Evolutionary conservation across 1,140 invertebrate species (phyloP).

Genomic region (Monochamus saltuarius): DNA sequence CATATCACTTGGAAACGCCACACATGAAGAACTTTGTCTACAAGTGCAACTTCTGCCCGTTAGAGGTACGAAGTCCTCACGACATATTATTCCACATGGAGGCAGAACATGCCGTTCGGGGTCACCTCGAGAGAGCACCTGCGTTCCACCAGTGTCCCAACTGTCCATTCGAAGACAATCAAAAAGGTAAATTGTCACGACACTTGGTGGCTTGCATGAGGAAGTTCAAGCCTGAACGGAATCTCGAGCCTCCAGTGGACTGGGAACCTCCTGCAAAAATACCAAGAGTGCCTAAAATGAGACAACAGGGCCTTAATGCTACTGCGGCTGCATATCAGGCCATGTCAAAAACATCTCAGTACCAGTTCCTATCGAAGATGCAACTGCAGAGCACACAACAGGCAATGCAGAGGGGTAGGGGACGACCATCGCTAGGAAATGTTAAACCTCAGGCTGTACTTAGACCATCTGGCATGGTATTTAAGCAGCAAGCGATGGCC

Average conservation of each 20-base stretch:
- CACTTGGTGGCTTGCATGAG: slow-evolving; percentile 88
- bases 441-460: slow-evolving; percentile 34
- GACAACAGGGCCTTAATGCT: slow-evolving; percentile 49
- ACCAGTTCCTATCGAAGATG: slow-evolving; percentile 46
- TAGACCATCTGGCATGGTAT: slow-evolving; percentile 55
- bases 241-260: slow-evolving; percentile 76
- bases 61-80: slow-evolving; percentile 79
- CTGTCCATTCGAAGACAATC: slow-evolving; percentile 93
- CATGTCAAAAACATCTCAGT: slow-evolving; percentile 53
- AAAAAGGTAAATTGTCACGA: slow-evolving; percentile 87
- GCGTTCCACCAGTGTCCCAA: slow-evolving; percentile 90
- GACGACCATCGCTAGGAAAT: slow-evolving; percentile 47
- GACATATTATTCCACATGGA: slow-evolving; percentile 93
- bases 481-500: slow-evolving; percentile 57
- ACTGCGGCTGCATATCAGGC: slow-evolving; percentile 51
- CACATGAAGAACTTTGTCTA: slow-evolving; percentile 87
- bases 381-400: slow-evolving; percentile 32
- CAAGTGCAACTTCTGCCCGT: slow-evolving; percentile 84
- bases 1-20: slow-evolving; percentile 87
- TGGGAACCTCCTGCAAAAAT: slow-evolving; percentile 93
- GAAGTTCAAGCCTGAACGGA: slow-evolving; percentile 81
- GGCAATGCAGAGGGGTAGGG: slow-evolving; percentile 46
- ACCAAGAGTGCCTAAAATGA: slow-evolving; percentile 66
- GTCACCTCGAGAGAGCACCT: slow-evolving; percentile 79
- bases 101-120: slow-evolving; percentile 76